Conservation (phyloP, 1,140 invertebrate species). For the Eumaeus atala region DNA sequence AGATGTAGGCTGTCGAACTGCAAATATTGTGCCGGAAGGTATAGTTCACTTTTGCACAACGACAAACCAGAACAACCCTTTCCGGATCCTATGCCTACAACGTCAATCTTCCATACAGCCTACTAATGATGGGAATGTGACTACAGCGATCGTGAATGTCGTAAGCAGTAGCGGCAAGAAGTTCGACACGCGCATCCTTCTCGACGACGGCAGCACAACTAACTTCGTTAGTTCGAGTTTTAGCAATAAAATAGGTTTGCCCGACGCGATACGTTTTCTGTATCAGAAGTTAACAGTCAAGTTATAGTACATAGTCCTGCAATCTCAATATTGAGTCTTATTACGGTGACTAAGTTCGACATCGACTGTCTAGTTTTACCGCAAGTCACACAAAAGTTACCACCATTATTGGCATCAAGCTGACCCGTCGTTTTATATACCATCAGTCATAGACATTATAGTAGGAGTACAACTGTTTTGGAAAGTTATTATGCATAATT, state of each 20-base stretch:
- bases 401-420: slow-evolving; percentile 26
- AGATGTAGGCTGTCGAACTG: slow-evolving; percentile 19
- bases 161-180: slow-evolving; percentile 14
- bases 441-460: slow-evolving; percentile 32
- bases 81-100: slow-evolving; percentile 7
- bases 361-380: slow-evolving; percentile 31
- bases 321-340: slow-evolving; percentile 25
- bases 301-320: slow-evolving; percentile 31
- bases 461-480: slow-evolving; percentile 35
- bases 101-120: slow-evolving; percentile 6
- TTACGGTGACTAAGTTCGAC: slow-evolving; percentile 18
- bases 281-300: slow-evolving; percentile 34
- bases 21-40: slow-evolving; percentile 23
- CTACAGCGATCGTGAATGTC: slow-evolving; percentile 32
- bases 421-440: slow-evolving; percentile 34
- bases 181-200: slow-evolving; percentile 22
- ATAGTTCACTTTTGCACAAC: slow-evolving; percentile 28
- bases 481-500: slow-evolving; percentile 10
- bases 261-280: slow-evolving; percentile 17
- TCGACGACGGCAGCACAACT: slow-evolving; percentile 29
- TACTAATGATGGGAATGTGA: slow-evolving; percentile 26
- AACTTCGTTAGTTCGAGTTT: slow-evolving; percentile 26
- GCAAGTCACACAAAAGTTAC: slow-evolving; percentile 27
- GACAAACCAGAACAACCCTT: neutral
- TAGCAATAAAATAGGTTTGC: slow-evolving; percentile 23